Conservation (phyloP, 2,797 vertebrate species). For the Sebastes hubbsi region DNA sequence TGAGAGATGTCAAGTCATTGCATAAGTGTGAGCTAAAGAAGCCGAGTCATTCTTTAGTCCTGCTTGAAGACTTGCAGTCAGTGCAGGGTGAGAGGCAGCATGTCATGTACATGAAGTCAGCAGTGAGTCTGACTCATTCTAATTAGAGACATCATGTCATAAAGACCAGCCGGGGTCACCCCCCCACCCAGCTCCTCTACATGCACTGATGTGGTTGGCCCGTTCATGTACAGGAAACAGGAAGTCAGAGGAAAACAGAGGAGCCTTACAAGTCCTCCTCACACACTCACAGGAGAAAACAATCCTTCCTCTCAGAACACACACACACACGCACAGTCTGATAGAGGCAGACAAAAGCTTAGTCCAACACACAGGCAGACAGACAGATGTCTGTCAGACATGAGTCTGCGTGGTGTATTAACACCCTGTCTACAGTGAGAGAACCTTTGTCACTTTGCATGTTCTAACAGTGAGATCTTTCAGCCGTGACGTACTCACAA, state of each 20-base stretch:
- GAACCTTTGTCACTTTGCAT: not conserved
- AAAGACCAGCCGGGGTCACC: conserved; percentile 7
- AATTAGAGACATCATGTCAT: conserved; percentile 24
- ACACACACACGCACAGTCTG: not conserved
- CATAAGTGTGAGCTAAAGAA: not conserved
- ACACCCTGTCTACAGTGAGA: not conserved
- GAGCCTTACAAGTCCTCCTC: conserved; percentile 19
- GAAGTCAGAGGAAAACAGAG: conserved; percentile 41
- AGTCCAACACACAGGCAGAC: not conserved
- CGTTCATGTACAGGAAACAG: conserved; percentile 53
- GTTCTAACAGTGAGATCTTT: not conserved
- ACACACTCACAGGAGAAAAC: conserved; percentile 6
- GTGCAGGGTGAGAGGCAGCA: not conserved
- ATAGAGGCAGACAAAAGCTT: not conserved
- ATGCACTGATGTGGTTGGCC: conserved; percentile 31
- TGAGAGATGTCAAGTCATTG: not conserved
- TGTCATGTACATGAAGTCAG: not conserved
- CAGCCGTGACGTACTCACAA: not conserved
- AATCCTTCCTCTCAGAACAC: conserved; percentile 8
- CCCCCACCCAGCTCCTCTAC: not conserved
- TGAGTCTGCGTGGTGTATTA: not conserved
- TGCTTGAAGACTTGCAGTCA: not conserved
- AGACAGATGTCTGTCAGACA: not conserved
- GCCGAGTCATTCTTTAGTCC: not conserved
- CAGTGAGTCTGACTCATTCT: not conserved